Evolutionary conservation across 2,113 vertebrate species (phyloP).

Genomic region (Hemicordylus capensis): DNA sequence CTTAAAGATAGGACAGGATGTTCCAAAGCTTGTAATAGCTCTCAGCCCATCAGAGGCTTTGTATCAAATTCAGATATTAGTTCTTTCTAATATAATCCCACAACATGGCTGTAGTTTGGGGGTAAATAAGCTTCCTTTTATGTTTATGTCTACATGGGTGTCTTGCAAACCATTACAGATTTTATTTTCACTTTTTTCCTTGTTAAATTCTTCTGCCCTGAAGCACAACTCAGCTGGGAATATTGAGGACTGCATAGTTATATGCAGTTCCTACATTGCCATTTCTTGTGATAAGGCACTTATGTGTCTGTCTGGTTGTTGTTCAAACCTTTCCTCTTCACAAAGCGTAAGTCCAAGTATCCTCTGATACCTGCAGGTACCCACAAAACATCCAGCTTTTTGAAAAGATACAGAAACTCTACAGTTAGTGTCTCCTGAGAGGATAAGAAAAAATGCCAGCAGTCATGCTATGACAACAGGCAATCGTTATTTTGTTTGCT

Average conservation of each 20-base stretch:
- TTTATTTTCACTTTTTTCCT: background rate
- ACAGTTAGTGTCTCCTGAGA: background rate
- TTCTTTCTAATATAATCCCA: background rate
- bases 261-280: background rate
- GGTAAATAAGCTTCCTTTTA: background rate
- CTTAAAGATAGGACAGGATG: background rate
- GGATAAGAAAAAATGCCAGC: background rate
- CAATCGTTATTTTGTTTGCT: background rate
- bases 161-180: background rate
- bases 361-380: background rate
- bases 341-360: background rate
- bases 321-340: background rate
- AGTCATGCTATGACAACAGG: background rate
- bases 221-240: conserved; percentile 1
- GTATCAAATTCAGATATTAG: background rate
- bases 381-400: background rate
- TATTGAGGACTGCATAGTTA: background rate
- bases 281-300: background rate
- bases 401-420: background rate
- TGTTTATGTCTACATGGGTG: background rate
- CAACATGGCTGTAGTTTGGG: background rate
- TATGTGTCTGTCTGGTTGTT: background rate
- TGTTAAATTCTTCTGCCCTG: background rate
- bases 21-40: background rate
- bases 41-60: background rate